phyloP scores from a whole-genome alignment of 2,113 vertebrate species.

The Macrotus californicus region DNA sequence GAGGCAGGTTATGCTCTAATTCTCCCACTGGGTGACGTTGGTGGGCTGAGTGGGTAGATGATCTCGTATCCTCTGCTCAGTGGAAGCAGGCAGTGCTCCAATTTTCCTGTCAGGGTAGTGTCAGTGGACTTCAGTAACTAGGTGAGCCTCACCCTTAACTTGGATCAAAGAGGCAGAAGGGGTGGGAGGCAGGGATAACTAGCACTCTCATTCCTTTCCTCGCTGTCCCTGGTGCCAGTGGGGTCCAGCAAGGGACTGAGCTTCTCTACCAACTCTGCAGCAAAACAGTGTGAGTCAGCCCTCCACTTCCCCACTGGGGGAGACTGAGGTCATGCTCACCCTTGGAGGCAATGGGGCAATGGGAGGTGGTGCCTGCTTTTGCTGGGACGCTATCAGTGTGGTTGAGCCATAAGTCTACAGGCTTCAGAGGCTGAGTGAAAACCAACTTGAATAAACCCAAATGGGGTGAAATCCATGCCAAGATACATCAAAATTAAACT shows the following conservation, averaged over 20 bases:
- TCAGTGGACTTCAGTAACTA: neutral
- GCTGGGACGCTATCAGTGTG: neutral
- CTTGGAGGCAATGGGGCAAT: neutral
- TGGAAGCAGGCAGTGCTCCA: neutral
- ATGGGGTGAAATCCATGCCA: neutral
- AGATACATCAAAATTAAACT: neutral
- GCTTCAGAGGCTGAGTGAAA: neutral
- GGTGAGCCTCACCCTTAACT: neutral
- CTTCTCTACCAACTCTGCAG: neutral
- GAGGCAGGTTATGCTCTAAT: too few relatives aligned
- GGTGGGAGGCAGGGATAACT: neutral
- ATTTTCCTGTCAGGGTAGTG: neutral
- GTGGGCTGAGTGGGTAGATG: neutral
- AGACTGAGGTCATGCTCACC: neutral
- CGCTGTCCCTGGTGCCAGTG: neutral
- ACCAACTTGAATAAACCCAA: neutral
- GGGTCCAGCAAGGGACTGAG: neutral
- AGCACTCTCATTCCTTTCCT: neutral
- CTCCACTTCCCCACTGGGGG: neutral
- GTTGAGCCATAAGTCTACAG: neutral
- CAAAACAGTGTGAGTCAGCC: neutral
- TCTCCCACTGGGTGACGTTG: accelerated
- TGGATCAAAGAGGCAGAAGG: neutral
- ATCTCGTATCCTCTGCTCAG: neutral
- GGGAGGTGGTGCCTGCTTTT: neutral